Conservation (phyloP, 2,797 vertebrate genomes). For the Dermochelys coriacea region DNA sequence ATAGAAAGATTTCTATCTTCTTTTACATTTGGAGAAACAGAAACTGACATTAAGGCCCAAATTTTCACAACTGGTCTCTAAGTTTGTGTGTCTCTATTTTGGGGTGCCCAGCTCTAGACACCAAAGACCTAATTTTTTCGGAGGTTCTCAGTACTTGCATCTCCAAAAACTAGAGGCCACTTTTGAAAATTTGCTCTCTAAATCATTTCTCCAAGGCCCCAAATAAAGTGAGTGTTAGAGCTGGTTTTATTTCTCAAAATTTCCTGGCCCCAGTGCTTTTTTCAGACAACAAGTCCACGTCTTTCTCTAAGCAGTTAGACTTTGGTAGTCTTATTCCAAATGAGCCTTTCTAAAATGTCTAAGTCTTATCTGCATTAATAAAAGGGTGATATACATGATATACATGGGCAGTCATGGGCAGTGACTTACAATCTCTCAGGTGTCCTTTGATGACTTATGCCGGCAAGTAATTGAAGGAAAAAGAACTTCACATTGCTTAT, state of each 20-base stretch:
- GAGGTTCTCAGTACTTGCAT: fast-evolving
- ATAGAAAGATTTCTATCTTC: not conserved
- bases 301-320: not conserved
- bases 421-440: not conserved
- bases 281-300: not conserved
- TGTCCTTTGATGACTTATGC: not conserved
- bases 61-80: not conserved
- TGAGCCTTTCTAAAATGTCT: not conserved
- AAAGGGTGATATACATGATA: not conserved
- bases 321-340: not conserved
- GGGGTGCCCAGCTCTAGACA: not conserved
- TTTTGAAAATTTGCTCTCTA: not conserved
- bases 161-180: not conserved
- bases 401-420: too few relatives aligned
- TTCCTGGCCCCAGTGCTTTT: not conserved
- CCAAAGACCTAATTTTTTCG: not conserved
- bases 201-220: not conserved
- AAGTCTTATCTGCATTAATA: not conserved
- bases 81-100: not conserved
- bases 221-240: not conserved
- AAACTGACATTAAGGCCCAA: fast-evolving
- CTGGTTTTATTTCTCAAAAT: not conserved
- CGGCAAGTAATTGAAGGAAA: not conserved
- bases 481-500: not conserved
- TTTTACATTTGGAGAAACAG: not conserved